Evolutionary conservation across 2,797 vertebrate genomes (phyloP).

Genomic region (Xenopus petersii): DNA sequence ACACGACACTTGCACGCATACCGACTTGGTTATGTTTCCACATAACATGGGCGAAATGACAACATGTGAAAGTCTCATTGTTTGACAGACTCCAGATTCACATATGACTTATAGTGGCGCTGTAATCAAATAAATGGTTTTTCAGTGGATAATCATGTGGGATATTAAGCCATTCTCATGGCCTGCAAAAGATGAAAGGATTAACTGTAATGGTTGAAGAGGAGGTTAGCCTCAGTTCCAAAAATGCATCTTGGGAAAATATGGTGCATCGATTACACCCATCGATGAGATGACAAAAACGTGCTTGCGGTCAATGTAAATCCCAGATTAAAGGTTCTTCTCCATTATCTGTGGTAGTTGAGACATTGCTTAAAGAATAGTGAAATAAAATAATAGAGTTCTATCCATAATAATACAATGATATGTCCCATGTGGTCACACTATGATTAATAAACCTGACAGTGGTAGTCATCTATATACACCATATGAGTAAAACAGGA

Average conservation of each 20-base stretch:
- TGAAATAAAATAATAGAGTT: neutral
- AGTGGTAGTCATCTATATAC: no score
- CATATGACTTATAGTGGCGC: no score
- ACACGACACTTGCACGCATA: no score
- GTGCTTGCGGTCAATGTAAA: neutral
- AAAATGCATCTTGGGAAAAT: slow-evolving; percentile 8
- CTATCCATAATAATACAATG: no score
- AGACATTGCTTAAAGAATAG: neutral
- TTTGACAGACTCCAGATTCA: no score
- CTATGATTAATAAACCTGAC: no score
- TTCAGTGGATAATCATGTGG: slow-evolving; percentile 3
- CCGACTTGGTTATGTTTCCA: no score
- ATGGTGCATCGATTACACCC: neutral
- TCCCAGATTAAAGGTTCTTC: neutral
- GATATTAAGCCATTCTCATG: slow-evolving; percentile 10
- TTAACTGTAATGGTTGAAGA: slow-evolving; percentile 6
- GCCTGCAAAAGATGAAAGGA: slow-evolving; percentile 16
- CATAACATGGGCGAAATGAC: no score
- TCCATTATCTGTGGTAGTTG: neutral
- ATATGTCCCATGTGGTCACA: no score
- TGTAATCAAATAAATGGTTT: neutral
- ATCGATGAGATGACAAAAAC: neutral
- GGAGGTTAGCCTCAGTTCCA: slow-evolving; percentile 8
- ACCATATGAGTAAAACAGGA: no score
- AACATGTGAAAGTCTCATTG: no score